Conservation (phyloP, 2,888 invertebrate genomes). For the Pachliopta kotzebuea region DNA sequence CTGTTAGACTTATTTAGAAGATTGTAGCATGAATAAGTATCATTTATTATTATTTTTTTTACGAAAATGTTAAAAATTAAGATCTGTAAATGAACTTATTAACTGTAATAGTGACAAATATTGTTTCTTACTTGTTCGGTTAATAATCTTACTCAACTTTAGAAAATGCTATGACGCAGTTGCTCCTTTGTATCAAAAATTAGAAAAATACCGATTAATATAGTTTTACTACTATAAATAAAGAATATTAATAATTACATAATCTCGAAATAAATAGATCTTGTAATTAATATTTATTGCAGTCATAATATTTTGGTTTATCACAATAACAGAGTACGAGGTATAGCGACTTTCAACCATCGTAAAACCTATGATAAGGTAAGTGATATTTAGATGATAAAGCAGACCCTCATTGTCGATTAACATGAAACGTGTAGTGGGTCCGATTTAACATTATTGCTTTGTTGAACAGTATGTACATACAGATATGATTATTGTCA, state of each 20-base stretch:
- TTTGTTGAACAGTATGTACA: background rate
- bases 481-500: slow-evolving; percentile 16
- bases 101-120: too few species aligned
- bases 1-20: background rate
- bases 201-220: too few species aligned
- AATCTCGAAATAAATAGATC: background rate
- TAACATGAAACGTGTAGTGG: slow-evolving; percentile 14
- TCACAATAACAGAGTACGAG: slow-evolving; percentile 31
- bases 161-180: too few species aligned
- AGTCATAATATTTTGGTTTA: slow-evolving; percentile 24
- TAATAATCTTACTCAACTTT: too few species aligned
- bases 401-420: slow-evolving; percentile 18
- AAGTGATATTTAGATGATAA: slow-evolving; percentile 27
- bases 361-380: slow-evolving; percentile 37
- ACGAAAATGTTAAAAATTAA: too few species aligned
- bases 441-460: background rate
- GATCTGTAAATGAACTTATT: too few species aligned
- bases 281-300: background rate
- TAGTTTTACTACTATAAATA: background rate
- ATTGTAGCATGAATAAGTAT: background rate
- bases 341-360: slow-evolving; percentile 31
- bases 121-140: too few species aligned
- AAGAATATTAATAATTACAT: background rate
- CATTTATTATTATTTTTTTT: too few species aligned
- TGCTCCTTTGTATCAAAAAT: too few species aligned